A percentile compares a stretch with the other conserved stretches of the same genome.
Conservation (phyloP, 92 coral and sea anemone genomes). For the Parazoanthus atlanticus region DNA sequence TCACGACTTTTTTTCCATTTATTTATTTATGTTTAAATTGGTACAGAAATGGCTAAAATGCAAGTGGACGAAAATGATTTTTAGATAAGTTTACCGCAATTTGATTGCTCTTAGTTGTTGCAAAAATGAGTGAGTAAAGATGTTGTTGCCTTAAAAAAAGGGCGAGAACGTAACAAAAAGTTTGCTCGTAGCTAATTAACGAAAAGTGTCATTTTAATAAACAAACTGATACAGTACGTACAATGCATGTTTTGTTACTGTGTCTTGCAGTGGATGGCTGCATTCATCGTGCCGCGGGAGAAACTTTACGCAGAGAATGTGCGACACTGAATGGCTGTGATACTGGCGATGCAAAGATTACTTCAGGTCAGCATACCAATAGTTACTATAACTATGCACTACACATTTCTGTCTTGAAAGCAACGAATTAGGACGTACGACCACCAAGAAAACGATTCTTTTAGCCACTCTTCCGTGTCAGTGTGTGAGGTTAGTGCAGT, state of each 20-base stretch:
- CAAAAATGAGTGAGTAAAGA: no score
- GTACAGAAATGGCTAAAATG: no score
- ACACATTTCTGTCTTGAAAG: not conserved
- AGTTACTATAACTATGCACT: not conserved
- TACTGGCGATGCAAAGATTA: constrained; percentile 87
- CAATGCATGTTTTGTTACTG: not conserved
- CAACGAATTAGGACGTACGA: not conserved
- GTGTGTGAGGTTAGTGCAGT: no score
- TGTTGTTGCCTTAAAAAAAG: not conserved
- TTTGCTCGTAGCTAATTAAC: no score
- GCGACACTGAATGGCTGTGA: constrained; percentile 70
- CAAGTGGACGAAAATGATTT: no score
- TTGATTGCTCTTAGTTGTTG: no score
- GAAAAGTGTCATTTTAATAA: not conserved
- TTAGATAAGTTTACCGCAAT: no score
- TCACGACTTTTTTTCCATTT: no score
- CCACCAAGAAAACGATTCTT: not conserved
- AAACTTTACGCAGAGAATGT: constrained; percentile 74
- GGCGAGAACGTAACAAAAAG: not conserved
- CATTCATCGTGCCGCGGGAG: constrained; percentile 97
- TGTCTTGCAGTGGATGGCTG: constrained; percentile 81
- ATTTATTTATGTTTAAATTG: no score
- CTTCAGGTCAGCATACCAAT: constrained; percentile 72
- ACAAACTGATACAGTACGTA: not conserved
- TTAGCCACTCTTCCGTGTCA: no score